Conservation (phyloP, 2,888 invertebrate genomes). For the Tachina fera region DNA sequence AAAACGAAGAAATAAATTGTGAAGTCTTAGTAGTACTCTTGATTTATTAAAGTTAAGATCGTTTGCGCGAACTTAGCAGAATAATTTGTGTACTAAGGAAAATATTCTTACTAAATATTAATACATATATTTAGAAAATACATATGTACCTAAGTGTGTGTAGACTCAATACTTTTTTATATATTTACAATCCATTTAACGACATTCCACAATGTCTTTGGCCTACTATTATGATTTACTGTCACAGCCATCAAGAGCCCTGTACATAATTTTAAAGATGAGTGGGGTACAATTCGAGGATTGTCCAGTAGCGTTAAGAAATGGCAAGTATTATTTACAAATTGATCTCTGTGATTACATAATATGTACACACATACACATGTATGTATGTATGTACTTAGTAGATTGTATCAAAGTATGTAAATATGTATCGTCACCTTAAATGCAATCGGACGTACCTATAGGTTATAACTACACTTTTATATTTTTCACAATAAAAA, state of each 20-base stretch:
- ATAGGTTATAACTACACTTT: too few relatives aligned
- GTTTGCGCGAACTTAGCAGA: neutral
- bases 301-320: slow-evolving; percentile 85
- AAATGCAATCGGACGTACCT: too few relatives aligned
- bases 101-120: too few relatives aligned
- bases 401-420: neutral
- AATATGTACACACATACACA: too few relatives aligned
- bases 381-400: neutral
- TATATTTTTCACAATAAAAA: too few relatives aligned
- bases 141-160: neutral
- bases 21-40: slow-evolving; percentile 49
- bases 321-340: slow-evolving; percentile 83
- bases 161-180: neutral
- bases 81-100: too few relatives aligned
- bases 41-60: slow-evolving; percentile 49
- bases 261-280: slow-evolving; percentile 87
- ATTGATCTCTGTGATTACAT: too few relatives aligned
- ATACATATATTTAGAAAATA: too few relatives aligned
- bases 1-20: neutral
- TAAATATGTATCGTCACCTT: too few relatives aligned
- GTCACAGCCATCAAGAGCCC: slow-evolving; percentile 90
- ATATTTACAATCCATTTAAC: neutral
- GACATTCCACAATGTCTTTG: slow-evolving; percentile 79
- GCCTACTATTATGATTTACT: slow-evolving; percentile 88
- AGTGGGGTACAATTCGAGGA: slow-evolving; percentile 86